Evolutionary conservation across 1,140 invertebrate species (phyloP).

Genomic region (Trichonephila clavata): DNA sequence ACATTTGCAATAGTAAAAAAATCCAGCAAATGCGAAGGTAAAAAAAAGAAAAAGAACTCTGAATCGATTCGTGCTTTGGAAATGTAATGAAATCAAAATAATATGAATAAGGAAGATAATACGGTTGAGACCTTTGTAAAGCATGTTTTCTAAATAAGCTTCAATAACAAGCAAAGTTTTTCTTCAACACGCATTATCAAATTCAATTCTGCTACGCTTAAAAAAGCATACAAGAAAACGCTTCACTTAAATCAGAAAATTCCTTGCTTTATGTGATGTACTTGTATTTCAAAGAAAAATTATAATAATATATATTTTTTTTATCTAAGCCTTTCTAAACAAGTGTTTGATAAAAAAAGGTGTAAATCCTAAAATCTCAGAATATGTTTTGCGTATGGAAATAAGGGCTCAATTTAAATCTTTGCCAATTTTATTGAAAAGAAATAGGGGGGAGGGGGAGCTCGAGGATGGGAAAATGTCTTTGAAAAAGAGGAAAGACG

Average conservation of each 20-base stretch:
- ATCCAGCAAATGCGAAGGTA: no score
- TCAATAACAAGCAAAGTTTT: not conserved
- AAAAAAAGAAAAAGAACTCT: no score
- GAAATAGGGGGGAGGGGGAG: not conserved
- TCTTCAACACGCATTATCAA: not conserved
- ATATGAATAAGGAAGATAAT: no score
- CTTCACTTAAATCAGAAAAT: no score
- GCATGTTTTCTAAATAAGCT: not conserved
- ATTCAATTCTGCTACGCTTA: not conserved
- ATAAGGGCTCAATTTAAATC: constrained; percentile 25
- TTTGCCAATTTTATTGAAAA: not conserved
- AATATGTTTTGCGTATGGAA: not conserved
- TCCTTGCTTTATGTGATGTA: not conserved
- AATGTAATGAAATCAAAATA: no score
- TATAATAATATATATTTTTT: not conserved
- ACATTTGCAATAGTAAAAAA: no score
- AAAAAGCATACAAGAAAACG: not conserved
- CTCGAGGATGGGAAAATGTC: not conserved
- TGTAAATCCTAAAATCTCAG: not conserved
- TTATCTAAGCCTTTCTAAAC: not conserved
- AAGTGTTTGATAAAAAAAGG: not conserved
- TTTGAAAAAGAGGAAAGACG: not conserved
- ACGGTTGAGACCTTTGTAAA: not conserved
- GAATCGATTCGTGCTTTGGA: no score
- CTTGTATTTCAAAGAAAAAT: not conserved